These are phyloP conservation scores for zebrafish (Danio rerio) DNA, from an alignment of 2,113 vertebrate species.

Conservation along the genomic window GRCz12tu NC_133195.1:5014501-5015000, in stretches of 20 bases:
- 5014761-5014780: not conserved
- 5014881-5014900: not conserved
- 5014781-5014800: not conserved
- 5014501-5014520: no score
- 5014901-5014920: conserved; percentile 3
- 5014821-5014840: conserved; percentile 21
- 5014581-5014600: no score
- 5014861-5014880: not conserved
- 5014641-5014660: no score
- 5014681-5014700: no score
- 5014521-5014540: no score
- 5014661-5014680: no score
- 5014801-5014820: conserved; percentile 2
- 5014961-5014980: conserved; percentile 25
- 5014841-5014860: conserved; percentile 4
- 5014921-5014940: not conserved
- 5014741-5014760: not conserved
- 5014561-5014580: no score
- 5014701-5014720: not conserved
- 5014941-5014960: not conserved
- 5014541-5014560: no score
- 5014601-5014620: no score
- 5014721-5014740: not conserved
- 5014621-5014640: no score
- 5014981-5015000: conserved; percentile 30